These are phyloP conservation scores for Eciton burchellii DNA, from an alignment of 1,140 invertebrate genomes.

Conservation along the genomic window DNA sequence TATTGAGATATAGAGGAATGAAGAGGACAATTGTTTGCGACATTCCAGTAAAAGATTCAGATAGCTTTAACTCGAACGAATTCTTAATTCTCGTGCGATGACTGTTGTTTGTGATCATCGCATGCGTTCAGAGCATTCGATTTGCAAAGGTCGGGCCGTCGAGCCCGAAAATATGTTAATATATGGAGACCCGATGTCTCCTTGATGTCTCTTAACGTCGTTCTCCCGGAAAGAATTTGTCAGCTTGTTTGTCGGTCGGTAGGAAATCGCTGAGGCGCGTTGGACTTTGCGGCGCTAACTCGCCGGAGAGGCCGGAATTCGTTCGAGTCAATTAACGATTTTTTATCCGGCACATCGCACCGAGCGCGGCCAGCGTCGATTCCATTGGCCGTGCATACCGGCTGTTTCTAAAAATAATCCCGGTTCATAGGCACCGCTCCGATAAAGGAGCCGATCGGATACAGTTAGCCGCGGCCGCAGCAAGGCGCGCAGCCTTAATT, in stretches of 20 bases:
- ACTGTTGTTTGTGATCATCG: too few relatives aligned
- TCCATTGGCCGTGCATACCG: conserved; percentile 66
- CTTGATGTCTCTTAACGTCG: background rate
- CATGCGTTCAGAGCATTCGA: too few relatives aligned
- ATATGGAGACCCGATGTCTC: too few relatives aligned
- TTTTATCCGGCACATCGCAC: conserved; percentile 23
- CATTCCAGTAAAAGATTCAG: too few relatives aligned
- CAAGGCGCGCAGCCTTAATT: conserved; percentile 50
- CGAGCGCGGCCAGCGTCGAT: conserved; percentile 35
- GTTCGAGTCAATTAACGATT: conserved; percentile 69
- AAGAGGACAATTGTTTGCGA: too few relatives aligned
- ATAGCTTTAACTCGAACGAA: too few relatives aligned
- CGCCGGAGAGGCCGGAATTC: conserved; percentile 26
- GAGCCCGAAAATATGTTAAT: too few relatives aligned
- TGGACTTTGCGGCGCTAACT: conserved; percentile 9
- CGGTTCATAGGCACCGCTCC: conserved; percentile 60
- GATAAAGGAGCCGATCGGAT: conserved; percentile 32
- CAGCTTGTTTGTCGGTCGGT: background rate
- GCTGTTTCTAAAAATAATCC: conserved; percentile 69
- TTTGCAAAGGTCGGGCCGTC: too few relatives aligned
- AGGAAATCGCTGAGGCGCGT: background rate
- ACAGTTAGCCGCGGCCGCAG: conserved; percentile 52
- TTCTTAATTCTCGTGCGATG: too few relatives aligned
- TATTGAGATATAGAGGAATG: background rate
- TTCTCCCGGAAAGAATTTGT: background rate